A percentile compares a stretch with the other conserved stretches of the same genome.
Conservation (phyloP, 2,888 invertebrate species). For the Amphipoea oculea region DNA sequence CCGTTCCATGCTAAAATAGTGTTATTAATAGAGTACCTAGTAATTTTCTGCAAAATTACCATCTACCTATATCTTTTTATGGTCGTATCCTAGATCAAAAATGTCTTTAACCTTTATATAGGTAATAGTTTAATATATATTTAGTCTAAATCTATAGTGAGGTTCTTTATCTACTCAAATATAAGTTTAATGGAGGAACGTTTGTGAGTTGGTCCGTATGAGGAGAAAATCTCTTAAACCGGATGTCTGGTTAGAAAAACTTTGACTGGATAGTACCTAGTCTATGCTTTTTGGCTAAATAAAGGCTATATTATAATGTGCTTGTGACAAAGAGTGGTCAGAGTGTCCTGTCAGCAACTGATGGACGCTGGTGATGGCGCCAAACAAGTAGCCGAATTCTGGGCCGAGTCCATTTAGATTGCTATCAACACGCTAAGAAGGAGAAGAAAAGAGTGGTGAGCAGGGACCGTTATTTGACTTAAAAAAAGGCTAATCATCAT, state of each 20-base stretch:
- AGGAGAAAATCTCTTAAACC: neutral
- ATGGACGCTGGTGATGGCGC: no score
- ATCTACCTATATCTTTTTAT: slow-evolving; percentile 4
- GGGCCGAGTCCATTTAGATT: no score
- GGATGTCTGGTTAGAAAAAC: neutral
- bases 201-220: neutral
- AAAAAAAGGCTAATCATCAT: neutral
- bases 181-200: neutral
- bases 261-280: neutral
- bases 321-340: neutral
- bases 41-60: slow-evolving; percentile 7
- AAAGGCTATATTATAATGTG: neutral
- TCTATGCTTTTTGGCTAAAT: neutral
- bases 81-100: neutral
- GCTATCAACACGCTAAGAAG: no score
- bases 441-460: neutral
- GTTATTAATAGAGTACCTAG: neutral
- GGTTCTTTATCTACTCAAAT: neutral
- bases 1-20: slow-evolving; percentile 13
- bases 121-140: neutral
- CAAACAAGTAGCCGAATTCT: no score
- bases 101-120: neutral
- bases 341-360: no score
- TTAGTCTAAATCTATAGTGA: neutral
- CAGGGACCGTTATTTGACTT: neutral